Evolutionary conservation across 2,888 invertebrate species (phyloP).

Genomic region (Cataglyphis rosenhaueri): DNA sequence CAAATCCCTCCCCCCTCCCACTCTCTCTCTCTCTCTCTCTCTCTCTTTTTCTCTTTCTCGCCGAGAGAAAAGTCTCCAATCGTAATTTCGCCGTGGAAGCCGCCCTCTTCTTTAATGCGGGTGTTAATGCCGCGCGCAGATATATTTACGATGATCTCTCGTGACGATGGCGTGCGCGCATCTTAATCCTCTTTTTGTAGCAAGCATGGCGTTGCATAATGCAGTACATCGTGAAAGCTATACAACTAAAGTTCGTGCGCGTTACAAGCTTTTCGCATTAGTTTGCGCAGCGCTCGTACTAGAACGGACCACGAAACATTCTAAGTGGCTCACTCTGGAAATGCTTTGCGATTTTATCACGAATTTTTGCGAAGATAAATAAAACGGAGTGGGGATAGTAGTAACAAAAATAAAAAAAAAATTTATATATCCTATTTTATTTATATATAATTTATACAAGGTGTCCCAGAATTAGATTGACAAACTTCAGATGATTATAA

Average conservation of each 20-base stretch:
- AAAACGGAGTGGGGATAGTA: background rate
- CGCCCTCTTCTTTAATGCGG: conserved; percentile 4
- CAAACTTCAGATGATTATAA: too few relatives aligned
- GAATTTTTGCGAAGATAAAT: background rate
- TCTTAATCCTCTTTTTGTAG: conserved; percentile 21
- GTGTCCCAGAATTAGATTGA: too few relatives aligned
- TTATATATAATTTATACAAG: too few relatives aligned
- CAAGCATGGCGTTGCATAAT: conserved; percentile 15
- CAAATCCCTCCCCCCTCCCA: background rate
- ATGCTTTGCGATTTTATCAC: conserved; percentile 22
- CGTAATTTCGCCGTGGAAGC: conserved; percentile 4
- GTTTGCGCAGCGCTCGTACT: conserved; percentile 12
- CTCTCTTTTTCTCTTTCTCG: background rate
- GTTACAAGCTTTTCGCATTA: conserved; percentile 49
- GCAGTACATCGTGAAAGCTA: conserved; percentile 24
- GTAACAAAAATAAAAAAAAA: background rate
- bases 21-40: background rate
- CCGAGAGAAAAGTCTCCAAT: conserved; percentile 24
- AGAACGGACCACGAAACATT: conserved; percentile 8
- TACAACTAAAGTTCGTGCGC: conserved; percentile 23
- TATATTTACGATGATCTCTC: conserved; percentile 34
- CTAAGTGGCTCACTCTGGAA: conserved; percentile 7
- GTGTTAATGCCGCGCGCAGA: background rate
- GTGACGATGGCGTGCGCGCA: background rate
- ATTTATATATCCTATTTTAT: background rate